Base-by-base conservation (phyloP, 2,113 vertebrate species). In the Phyllopteryx taeniolatus region DNA sequence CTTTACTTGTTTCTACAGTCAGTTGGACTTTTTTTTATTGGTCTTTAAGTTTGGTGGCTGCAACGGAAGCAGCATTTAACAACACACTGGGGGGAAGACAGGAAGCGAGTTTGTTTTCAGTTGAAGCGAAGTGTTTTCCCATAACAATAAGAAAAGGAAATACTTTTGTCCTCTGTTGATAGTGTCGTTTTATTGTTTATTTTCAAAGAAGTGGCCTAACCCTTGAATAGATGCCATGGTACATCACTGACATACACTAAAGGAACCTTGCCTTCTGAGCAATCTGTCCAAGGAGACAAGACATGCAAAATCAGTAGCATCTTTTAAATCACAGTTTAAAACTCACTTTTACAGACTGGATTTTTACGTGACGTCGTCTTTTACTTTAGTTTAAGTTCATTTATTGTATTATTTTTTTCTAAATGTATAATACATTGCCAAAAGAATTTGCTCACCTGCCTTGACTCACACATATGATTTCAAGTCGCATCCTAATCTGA, bases 61-160 rank as follows among this genome's bases (percentile, higher is more conserved):
- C 53, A 51, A 63, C 77, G 62, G 73, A 83, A 71, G 62, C 56
- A 73, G 68, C 59, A 77, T 83, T 79, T 75, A 83, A 88, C 86
- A 68, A 71, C 68, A 79, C 71, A 72, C 70, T 14, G 5, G 62
- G 57, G 78, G 65, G 2, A 35, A 61, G 31, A 63, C 71, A 35
- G 17, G 20, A 73, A 54, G 67, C 2, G 51, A 67, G n/a, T 64
- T 78, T 49, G 44, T 63, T 59, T 47, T 6, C 19, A 53, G 72
- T 76, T 71, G 46, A 68, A 46, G 78, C 66, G 64, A 60, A 42
- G 49, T 42, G 42, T 74, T 44, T 69, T 49, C 62, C 62, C 71
- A 78, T 76, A 42, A 31, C 11, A 3, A 47, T 20, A n/a, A 62
- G 22, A 83, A 79, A 19, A 51, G 63, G 63, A 54, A 76, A 75